Conservation (phyloP, 2,888 invertebrate genomes). For the Mesochorus sp. region DNA sequence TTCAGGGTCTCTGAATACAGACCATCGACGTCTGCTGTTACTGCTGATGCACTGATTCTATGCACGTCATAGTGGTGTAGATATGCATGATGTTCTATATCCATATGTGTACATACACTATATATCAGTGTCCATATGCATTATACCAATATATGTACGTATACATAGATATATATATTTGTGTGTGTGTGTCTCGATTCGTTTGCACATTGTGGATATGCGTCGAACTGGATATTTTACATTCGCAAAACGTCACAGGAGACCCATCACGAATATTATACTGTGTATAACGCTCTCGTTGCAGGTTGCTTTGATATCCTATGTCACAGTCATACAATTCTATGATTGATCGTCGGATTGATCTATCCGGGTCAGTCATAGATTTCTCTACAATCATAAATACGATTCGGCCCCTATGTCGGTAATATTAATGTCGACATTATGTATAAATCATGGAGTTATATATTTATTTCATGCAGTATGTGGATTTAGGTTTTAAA, state of each 20-base stretch:
- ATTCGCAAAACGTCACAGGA: constrained; percentile 53
- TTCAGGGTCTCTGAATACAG: constrained; percentile 36
- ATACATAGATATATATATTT: background rate
- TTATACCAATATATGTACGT: background rate
- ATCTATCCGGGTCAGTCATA: constrained; percentile 43
- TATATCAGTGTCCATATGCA: background rate
- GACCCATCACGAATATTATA: constrained; percentile 44
- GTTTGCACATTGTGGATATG: constrained; percentile 41
- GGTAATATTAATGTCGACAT: constrained; percentile 30
- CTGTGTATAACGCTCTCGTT: background rate
- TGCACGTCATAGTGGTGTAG: constrained; percentile 37
- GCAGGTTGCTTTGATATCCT: constrained; percentile 46
- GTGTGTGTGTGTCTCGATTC: constrained; percentile 37
- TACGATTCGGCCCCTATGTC: constrained; percentile 17
- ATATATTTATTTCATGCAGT: constrained; percentile 36
- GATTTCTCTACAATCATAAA: constrained; percentile 29
- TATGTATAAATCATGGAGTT: constrained; percentile 3
- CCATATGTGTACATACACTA: constrained; percentile 4
- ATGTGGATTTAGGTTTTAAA: background rate
- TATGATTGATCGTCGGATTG: constrained; percentile 44
- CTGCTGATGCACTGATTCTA: constrained; percentile 49
- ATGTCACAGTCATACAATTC: constrained; percentile 46
- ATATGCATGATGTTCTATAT: background rate
- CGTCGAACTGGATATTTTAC: constrained; percentile 44
- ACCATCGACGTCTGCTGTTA: constrained; percentile 49